A percentile compares a stretch with the other conserved stretches of the same genome.
phyloP scores from a whole-genome alignment of 1,140 invertebrate genomes.

The Lucilia cuprina region DNA sequence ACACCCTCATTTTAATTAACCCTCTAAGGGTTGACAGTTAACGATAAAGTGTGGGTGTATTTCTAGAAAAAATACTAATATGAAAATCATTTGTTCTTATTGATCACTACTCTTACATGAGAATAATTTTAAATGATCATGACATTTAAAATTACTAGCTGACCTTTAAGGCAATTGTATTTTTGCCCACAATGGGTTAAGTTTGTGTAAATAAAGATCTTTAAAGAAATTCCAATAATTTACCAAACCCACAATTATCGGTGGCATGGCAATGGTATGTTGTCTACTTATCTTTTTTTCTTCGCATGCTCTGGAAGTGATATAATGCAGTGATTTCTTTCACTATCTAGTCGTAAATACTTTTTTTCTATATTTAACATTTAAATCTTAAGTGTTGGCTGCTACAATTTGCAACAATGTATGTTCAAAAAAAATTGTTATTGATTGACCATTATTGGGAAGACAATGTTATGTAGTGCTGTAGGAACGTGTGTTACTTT shows the following conservation, averaged over 20 bases:
- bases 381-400: background rate
- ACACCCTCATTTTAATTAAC: constrained; percentile 21
- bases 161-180: background rate
- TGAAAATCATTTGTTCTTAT: too few relatives aligned
- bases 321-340: background rate
- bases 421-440: background rate
- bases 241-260: constrained; percentile 32
- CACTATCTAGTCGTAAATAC: background rate
- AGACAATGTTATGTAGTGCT: background rate
- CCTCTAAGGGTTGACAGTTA: background rate
- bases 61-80: too few relatives aligned
- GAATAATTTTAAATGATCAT: too few relatives aligned
- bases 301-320: background rate
- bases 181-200: background rate
- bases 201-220: background rate
- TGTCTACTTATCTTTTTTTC: background rate
- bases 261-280: background rate
- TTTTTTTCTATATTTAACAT: background rate
- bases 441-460: background rate
- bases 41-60: background rate
- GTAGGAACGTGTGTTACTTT: background rate
- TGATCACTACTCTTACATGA: too few relatives aligned
- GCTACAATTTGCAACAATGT: background rate
- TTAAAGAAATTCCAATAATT: constrained; percentile 23
- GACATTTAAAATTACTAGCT: too few relatives aligned